Evolutionary conservation across 2,113 vertebrate species (phyloP), one percentile per base, ranked within the genome.

Genomic region (Ictidomys tridecemlineatus): DNA sequence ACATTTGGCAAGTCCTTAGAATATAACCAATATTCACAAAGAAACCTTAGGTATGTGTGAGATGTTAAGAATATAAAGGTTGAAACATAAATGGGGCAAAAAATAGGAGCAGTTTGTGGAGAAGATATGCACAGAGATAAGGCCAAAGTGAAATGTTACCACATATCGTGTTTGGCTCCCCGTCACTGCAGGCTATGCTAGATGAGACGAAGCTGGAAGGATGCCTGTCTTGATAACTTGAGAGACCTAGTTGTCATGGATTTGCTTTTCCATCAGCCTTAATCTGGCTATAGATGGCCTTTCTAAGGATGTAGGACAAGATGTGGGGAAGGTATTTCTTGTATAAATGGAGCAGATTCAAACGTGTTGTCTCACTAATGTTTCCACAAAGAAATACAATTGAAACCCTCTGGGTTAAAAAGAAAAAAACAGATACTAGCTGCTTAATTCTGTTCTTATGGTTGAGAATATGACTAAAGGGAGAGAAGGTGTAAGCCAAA

Each of bases 1-100:
- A 30, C 28, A 73, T 80, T 90, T 92, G 32, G 12, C 48, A 91
- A 18, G 34, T 91, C 84, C 78, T 91, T 84, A 94, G 11, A 86
- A 79, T 53, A 5, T 34, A 56, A 37, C 39, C 53, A 86, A 63
- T 61, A 72, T n/a, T 78, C 45, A 74, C 82, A 85, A 73, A 24
- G 30, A 86, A 95, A 32, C 28, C 2, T 91, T 72, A 63, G 22
- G 1, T 39, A 80, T 78, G 42, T 94, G 13, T 77, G 26, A 85
- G 26, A 67, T 84, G 37, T 73, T 72, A 56, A 18, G 39, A 84
- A 51, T 65, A 10, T 45, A 85, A 86, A 90, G 32, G 89, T 9
- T 65, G 58, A 85, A 93, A 73, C 13, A 20, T 84, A 92, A 86
- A 26, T 51, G 42, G 26, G 11, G 34, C 63, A 56, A 12, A 87